A percentile compares a stretch with the other conserved stretches of the same genome.
phyloP scores from a whole-genome alignment of 2,797 vertebrate species.

The Eulemur mongoz region DNA sequence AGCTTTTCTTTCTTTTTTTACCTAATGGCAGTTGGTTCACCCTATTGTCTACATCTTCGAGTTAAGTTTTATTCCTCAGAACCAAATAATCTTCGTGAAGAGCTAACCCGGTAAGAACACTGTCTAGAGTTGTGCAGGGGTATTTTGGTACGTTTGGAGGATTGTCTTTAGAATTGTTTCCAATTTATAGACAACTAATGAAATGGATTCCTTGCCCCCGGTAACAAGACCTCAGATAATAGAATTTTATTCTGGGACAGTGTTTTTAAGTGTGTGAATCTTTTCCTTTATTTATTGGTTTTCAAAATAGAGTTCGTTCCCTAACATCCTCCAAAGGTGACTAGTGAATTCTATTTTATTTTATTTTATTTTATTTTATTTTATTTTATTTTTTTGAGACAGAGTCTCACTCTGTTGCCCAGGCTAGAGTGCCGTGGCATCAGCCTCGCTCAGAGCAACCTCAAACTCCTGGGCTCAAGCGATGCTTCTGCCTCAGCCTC shows the following conservation, averaged over 20 bases:
- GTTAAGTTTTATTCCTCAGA: constrained; percentile 99
- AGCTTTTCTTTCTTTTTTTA: constrained; percentile 21
- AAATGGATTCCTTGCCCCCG: not conserved
- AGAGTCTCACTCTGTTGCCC: no score
- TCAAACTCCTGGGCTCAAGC: no score
- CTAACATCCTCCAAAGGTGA: not conserved
- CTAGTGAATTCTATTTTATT: not conserved
- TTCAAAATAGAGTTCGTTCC: not conserved
- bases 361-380: no score
- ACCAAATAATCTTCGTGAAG: constrained; percentile 98
- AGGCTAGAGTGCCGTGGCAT: no score
- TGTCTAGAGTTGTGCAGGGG: not conserved
- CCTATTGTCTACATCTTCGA: constrained; percentile 97
- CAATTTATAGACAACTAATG: not conserved
- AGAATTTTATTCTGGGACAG: constrained; percentile 40
- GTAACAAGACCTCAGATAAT: not conserved
- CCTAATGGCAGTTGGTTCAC: constrained; percentile 92
- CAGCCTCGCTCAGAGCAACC: no score
- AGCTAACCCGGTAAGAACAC: constrained; percentile 92
- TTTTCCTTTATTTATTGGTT: constrained; percentile 10
- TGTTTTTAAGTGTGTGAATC: not conserved
- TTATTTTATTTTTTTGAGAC: no score
- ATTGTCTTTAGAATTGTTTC: not conserved
- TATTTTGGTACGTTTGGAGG: constrained; percentile 6
- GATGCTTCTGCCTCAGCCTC: no score